phyloP scores from a whole-genome alignment of 2,888 invertebrate genomes.

The Baronia brevicornis region DNA sequence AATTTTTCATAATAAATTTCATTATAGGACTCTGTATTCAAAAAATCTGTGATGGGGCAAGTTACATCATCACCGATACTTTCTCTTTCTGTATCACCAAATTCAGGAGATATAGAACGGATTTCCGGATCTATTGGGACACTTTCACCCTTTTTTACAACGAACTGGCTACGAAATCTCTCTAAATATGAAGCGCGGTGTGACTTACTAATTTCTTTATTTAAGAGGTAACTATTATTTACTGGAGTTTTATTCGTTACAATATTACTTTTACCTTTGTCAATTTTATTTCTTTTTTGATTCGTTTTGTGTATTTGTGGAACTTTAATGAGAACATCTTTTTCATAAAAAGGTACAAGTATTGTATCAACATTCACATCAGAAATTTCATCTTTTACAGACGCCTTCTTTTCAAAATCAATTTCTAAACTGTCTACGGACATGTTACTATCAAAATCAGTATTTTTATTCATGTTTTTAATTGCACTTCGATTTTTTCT shows the following conservation, averaged over 20 bases:
- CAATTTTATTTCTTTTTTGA: slow-evolving; percentile 23
- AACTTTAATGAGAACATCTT: slow-evolving; percentile 61
- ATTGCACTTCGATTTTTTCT: slow-evolving; percentile 33
- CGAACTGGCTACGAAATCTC: slow-evolving; percentile 56
- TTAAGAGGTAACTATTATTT: slow-evolving; percentile 49
- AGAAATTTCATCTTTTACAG: slow-evolving; percentile 23
- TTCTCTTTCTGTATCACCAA: slow-evolving; percentile 61
- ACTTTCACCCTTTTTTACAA: slow-evolving; percentile 23
- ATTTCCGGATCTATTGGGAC: slow-evolving; percentile 32
- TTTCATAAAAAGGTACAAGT: slow-evolving; percentile 66
- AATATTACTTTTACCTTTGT: slow-evolving; percentile 26
- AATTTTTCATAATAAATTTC: slow-evolving; percentile 62
- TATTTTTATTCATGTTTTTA: slow-evolving; percentile 40
- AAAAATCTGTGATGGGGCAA: slow-evolving; percentile 40
- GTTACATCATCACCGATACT: slow-evolving; percentile 39
- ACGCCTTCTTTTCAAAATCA: slow-evolving; percentile 32
- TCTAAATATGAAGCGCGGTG: slow-evolving; percentile 49
- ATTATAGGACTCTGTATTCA: slow-evolving; percentile 59
- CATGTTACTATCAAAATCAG: slow-evolving; percentile 45
- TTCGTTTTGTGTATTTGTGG: slow-evolving; percentile 41
- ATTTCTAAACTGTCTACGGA: slow-evolving; percentile 59
- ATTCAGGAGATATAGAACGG: slow-evolving; percentile 58
- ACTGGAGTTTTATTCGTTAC: slow-evolving; percentile 26
- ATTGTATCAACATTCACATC: slow-evolving; percentile 57
- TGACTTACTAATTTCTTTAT: slow-evolving; percentile 36